These are phyloP conservation scores for Eutolmus rufibarbis DNA, from an alignment of 2,888 invertebrate species.

Conservation along the genomic window DNA sequence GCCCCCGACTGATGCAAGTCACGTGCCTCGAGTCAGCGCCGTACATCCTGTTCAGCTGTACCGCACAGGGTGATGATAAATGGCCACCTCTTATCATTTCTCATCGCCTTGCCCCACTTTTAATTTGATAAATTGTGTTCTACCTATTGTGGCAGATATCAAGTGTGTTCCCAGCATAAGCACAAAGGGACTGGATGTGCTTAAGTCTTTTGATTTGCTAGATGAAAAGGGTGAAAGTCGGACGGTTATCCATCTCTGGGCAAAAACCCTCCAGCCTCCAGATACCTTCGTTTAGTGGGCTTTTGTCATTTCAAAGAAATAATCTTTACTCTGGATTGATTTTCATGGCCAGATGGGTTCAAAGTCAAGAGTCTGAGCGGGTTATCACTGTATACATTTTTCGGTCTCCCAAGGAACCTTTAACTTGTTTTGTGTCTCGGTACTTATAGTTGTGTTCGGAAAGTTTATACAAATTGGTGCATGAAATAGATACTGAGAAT, in stretches of 20 bases:
- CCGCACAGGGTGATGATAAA: conserved; percentile 5
- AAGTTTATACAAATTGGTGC: not conserved
- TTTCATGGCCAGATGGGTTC: not conserved
- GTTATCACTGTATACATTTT: not conserved
- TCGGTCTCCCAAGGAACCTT: not conserved
- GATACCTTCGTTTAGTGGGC: not conserved
- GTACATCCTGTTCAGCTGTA: not conserved
- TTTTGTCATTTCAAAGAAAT: not conserved
- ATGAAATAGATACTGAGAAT: not conserved
- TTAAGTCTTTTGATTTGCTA: conserved; percentile 18
- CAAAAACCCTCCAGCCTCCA: not conserved
- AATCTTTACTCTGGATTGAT: not conserved
- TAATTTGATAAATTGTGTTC: conserved; percentile 35
- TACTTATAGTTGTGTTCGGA: not conserved
- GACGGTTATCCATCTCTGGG: not conserved
- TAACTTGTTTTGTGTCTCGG: not conserved
- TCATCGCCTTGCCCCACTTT: conserved; percentile 22
- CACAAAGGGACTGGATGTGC: conserved; percentile 1
- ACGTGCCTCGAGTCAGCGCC: not conserved
- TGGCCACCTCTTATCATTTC: conserved; percentile 9
- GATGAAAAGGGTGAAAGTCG: conserved; percentile 2
- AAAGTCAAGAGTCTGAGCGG: not conserved
- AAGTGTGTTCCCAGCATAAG: not conserved
- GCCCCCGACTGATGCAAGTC: not conserved
- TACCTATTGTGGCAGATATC: conserved; percentile 34